A percentile compares a stretch with the other conserved stretches of the same genome.
phyloP scores from a whole-genome alignment of 2,113 vertebrate genomes.

The Vimba vimba region DNA sequence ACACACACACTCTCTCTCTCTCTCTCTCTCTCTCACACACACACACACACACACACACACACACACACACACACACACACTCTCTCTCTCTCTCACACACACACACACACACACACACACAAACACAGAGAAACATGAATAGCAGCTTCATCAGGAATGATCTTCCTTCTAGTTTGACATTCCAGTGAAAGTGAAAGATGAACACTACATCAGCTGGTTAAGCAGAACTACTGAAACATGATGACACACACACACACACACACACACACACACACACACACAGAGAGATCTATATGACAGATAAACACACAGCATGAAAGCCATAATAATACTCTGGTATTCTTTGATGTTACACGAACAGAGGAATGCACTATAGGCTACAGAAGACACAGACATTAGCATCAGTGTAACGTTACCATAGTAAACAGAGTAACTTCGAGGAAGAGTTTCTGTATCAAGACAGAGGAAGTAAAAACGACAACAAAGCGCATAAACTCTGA shows the following conservation, averaged over 20 bases:
- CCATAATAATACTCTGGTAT: too few relatives aligned
- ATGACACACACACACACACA: background rate
- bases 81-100: too few relatives aligned
- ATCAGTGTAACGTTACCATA: background rate
- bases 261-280: background rate
- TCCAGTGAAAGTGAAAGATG: conserved; percentile 9
- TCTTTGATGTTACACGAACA: background rate
- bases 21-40: too few relatives aligned
- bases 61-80: too few relatives aligned
- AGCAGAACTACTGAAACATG: background rate
- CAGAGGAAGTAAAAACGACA: background rate
- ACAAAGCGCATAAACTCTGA: background rate
- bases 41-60: too few relatives aligned
- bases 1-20: too few relatives aligned
- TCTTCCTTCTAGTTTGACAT: background rate
- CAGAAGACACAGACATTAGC: too few relatives aligned
- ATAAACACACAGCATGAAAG: too few relatives aligned
- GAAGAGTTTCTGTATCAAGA: background rate
- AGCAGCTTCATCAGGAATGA: background rate
- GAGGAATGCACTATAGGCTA: background rate
- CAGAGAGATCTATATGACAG: background rate
- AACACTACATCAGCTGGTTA: background rate
- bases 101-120: too few relatives aligned
- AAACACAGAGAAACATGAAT: too few relatives aligned
- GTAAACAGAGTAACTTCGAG: background rate